A percentile compares a stretch with the other conserved stretches of the same genome.
Evolutionary conservation across 2,113 vertebrate species (phyloP).

Genomic region (Lepisosteus oculatus): DNA sequence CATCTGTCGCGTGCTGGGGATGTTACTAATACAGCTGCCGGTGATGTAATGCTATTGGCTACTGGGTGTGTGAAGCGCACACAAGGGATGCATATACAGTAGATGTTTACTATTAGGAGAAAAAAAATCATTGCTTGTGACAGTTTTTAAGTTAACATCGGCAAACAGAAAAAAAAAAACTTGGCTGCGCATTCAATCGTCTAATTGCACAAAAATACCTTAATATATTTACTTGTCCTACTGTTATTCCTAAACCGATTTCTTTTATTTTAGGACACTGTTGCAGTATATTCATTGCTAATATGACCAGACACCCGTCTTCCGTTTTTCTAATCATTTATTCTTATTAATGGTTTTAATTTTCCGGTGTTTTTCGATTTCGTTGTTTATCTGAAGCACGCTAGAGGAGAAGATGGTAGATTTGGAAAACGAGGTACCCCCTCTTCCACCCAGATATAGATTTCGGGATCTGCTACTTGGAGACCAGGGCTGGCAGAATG

Average conservation of each 20-base stretch:
- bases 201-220: no score
- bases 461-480: slow-evolving; percentile 75
- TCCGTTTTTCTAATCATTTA: background rate
- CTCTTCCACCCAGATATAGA: slow-evolving; percentile 70
- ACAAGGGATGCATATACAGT: slow-evolving; percentile 1
- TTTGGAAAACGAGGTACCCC: slow-evolving; percentile 71
- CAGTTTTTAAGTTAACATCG: no score
- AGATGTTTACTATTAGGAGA: background rate
- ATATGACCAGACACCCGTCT: background rate
- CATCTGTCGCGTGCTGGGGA: background rate
- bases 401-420: slow-evolving; percentile 62
- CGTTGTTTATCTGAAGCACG: background rate
- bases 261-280: background rate
- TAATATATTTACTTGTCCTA: background rate
- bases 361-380: background rate
- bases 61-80: slow-evolving; percentile 9
- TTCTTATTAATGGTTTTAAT: background rate
- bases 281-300: background rate
- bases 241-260: background rate
- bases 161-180: no score
- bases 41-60: slow-evolving; percentile 9
- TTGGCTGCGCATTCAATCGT: no score
- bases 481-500: slow-evolving; percentile 73
- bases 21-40: background rate
- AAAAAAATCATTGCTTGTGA: background rate